Base-by-base conservation (phyloP, 2,888 invertebrate genomes). In the Monoplex corrugatus region DNA sequence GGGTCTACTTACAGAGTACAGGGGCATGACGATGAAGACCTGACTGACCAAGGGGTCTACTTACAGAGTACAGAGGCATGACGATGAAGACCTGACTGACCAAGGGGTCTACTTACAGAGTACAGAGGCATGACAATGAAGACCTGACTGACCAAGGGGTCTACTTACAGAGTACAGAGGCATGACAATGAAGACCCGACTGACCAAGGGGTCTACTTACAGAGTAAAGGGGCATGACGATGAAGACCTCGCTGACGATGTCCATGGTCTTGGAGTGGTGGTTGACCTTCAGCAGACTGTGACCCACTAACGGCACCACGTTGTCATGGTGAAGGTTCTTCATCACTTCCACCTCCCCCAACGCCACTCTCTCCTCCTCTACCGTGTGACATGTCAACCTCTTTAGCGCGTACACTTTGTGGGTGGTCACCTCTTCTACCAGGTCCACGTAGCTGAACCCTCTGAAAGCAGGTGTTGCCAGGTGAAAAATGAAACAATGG, bases 371-470 rank as follows among this genome's bases (percentile, higher is more conserved):
- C 95, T 98, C 98, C 95, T 98, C 98, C 92, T 97, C 97, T 89
- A 97, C 96, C 90, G 97, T 97, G 95, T 98, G 98, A 94, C 98
- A 98, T n/a, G 97, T 97, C 89, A 98, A 98, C 93, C 98, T 97
- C 96, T 98, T 98, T 82, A 98, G 96, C 10, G 98, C 98, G 96
- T 97, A 98, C 91, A 97, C 96, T 92, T 97, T 97, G 93, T 97
- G 97, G 6, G 97, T 97, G 57, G 96, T 92, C 0, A 96, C 95
- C 89, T 98, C 97, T 95, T 98, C 98, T 0, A 97, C 97, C 92
- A 98, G 96, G 94, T 97, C 97, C 87, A 98, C 98, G 85, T 97
- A 97, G 94, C 98, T 98, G 95, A 98, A 98, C 19, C 98, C 98
- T 16, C 98, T 98, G 95, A 86, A 92, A 85, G n/a, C n/a, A n/a